Conservation (phyloP, 1,140 invertebrate genomes). For the Brachionus plicatilis region DNA sequence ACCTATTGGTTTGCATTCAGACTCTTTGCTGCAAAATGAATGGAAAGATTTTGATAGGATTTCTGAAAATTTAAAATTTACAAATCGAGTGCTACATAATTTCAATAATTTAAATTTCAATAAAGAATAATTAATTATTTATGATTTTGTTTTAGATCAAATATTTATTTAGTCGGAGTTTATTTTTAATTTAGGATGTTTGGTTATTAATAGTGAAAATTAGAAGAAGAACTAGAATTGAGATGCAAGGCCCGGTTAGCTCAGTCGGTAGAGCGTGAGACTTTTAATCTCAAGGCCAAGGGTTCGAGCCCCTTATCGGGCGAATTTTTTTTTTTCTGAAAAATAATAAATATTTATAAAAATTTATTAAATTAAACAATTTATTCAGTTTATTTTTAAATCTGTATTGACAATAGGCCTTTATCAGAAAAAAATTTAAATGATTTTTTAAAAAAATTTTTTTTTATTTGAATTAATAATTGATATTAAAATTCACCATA, state of each 20-base stretch:
- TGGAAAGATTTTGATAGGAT: conserved; percentile 12
- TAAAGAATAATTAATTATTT: neutral
- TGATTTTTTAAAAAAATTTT: too few relatives aligned
- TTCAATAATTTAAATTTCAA: neutral
- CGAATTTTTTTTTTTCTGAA: neutral
- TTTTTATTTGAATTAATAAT: too few relatives aligned
- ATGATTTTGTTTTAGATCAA: neutral
- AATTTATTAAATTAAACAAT: neutral
- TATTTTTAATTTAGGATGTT: neutral
- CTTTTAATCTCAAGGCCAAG: neutral
- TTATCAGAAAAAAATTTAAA: too few relatives aligned
- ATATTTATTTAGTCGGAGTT: neutral
- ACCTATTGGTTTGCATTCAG: neutral
- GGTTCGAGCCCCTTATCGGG: neutral
- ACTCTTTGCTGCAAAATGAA: conserved; percentile 8
- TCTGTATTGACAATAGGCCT: too few relatives aligned
- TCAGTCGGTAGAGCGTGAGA: neutral
- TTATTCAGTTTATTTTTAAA: too few relatives aligned
- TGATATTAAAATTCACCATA: too few relatives aligned
- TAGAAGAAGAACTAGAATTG: too few relatives aligned
- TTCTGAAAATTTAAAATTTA: neutral
- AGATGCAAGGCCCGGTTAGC: neutral
- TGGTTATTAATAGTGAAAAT: neutral
- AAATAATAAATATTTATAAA: neutral
- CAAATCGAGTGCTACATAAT: neutral